Evolutionary conservation across 64 coral and sea anemone genomes (phyloP), one percentile per base, ranked within the genome.

Genomic region (Stichodactyla mertensii): DNA sequence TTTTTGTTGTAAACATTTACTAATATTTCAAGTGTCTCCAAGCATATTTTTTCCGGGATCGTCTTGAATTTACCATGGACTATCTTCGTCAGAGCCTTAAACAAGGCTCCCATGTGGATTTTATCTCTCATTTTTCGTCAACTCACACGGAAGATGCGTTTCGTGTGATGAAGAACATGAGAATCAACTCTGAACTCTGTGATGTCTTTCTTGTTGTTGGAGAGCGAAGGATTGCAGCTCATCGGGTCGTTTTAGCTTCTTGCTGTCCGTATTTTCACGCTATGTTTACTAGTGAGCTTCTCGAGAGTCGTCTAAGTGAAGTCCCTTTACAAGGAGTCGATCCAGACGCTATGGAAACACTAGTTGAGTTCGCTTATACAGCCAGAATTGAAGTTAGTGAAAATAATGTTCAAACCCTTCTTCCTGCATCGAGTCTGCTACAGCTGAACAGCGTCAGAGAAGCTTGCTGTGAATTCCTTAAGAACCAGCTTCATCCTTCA

Each of bases 381-480:
- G 94, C 94, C 14, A 92, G 91, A 57, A 97, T 97, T 86, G 87
- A 93, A 90, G 94, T 97, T 4, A 90, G 85, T 18, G 94, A 97
- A 81, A 91, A 97, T 6, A 97, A 97, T 31, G 94, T 97, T 1
- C 94, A 97, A 24, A 16, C 92, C 12, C 91, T 97, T 16, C 95
- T 97, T 7, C 95, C 95, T 52, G 95, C 95, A 0, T 90, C 95
- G 14, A 93, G 92, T 93, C 71, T 97, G 22, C 86, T 97, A 62
- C 95, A 97, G 83, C 82, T 97, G 27, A 83, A 78, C 6, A 93
- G 89, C 78, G 95, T 97, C 7, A 91, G 84, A 71, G 92, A 97
- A 51, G 95, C 95, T 54, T 97, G 95, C 54, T 97, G 95, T 52
- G 92, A 97, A 23, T 97, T 97, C 59, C 84, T 97, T 11, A 97